phyloP scores from a whole-genome alignment of 2,888 invertebrate genomes.

The Tiliacea aurago region DNA sequence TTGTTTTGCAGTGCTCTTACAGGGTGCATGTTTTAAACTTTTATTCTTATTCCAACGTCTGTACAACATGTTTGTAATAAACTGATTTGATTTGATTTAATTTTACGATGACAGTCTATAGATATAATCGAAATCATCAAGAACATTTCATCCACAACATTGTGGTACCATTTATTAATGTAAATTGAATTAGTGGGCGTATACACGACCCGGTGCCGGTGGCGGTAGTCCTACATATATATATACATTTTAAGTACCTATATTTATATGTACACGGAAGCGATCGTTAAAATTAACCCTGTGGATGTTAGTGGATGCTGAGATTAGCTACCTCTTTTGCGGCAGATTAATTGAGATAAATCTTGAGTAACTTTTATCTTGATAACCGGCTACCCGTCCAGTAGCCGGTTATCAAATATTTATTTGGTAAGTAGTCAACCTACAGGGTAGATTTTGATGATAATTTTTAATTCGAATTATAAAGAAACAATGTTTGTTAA shows the following conservation, averaged over 20 bases:
- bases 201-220: constrained; percentile 68
- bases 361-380: constrained; percentile 20
- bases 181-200: constrained; percentile 88
- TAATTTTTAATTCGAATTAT: not conserved
- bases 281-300: constrained; percentile 37
- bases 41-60: no score
- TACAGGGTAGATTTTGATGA: not conserved
- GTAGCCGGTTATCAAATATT: not conserved
- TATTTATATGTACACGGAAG: constrained; percentile 45
- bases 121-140: constrained; percentile 14
- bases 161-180: constrained; percentile 74
- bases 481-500: not conserved
- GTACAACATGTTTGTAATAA: no score
- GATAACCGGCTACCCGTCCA: constrained; percentile 5
- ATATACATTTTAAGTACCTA: constrained; percentile 22
- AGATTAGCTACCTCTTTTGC: constrained; percentile 50
- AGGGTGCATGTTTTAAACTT: no score
- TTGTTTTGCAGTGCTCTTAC: no score
- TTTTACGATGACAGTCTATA: not conserved
- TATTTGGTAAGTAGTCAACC: not conserved
- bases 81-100: no score
- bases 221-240: constrained; percentile 53
- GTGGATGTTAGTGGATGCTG: constrained; percentile 36
- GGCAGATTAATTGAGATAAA: constrained; percentile 47
- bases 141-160: constrained; percentile 61